These are phyloP conservation scores for Acrobasis repandana DNA, from an alignment of 2,888 invertebrate species.

Conservation along the genomic window DNA sequence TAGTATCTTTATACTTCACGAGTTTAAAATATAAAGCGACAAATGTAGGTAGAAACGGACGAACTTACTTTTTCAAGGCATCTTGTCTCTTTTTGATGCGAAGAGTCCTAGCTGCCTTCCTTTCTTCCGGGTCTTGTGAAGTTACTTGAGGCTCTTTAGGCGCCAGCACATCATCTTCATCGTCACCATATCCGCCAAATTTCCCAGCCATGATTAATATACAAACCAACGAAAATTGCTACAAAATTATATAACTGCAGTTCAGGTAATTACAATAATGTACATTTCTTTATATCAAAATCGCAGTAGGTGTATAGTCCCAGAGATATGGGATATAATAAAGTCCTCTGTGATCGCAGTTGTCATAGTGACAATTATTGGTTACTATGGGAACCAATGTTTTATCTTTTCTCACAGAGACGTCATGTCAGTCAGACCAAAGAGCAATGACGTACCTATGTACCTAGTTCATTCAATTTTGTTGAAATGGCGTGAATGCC, in stretches of 20 bases:
- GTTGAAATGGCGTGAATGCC: too few species aligned
- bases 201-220: slow-evolving; percentile 48
- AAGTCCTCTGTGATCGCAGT: too few species aligned
- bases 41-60: too few species aligned
- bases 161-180: slow-evolving; percentile 70
- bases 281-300: background rate
- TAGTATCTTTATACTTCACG: too few species aligned
- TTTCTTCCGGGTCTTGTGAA: slow-evolving; percentile 85
- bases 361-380: slow-evolving; percentile 1
- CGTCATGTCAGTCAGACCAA: too few species aligned
- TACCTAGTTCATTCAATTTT: too few species aligned
- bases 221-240: slow-evolving; percentile 31
- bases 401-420: background rate
- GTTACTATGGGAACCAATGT: background rate
- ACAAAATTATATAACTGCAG: slow-evolving; percentile 34
- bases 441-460: too few species aligned
- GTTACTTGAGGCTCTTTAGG: slow-evolving; percentile 83
- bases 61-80: slow-evolving; percentile 78
- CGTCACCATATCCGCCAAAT: slow-evolving; percentile 54
- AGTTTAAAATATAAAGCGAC: too few species aligned
- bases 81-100: slow-evolving; percentile 86
- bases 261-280: slow-evolving; percentile 1
- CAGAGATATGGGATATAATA: too few species aligned
- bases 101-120: slow-evolving; percentile 86
- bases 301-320: too few species aligned